Evolutionary conservation across 2,797 vertebrate genomes (phyloP).

Genomic region (Notolepis coatsorum): DNA sequence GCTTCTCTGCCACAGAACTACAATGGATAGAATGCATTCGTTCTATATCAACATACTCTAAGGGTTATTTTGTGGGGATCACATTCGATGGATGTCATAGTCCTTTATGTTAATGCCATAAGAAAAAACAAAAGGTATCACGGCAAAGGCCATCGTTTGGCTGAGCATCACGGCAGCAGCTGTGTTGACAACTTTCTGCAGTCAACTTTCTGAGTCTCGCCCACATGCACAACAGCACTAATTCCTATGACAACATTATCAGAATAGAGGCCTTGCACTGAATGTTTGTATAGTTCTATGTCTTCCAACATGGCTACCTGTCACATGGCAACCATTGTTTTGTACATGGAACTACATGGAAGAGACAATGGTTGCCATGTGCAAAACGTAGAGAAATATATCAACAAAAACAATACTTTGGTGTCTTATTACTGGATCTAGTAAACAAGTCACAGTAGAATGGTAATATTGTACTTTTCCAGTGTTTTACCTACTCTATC

Average conservation of each 20-base stretch:
- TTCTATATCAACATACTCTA: not conserved
- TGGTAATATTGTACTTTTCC: no score
- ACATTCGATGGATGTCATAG: not conserved
- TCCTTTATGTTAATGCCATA: not conserved
- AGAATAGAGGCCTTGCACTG: no score
- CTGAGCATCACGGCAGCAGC: not conserved
- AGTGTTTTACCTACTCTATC: no score
- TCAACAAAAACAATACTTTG: no score
- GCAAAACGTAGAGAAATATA: no score
- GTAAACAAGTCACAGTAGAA: no score
- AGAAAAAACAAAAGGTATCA: constrained; percentile 2
- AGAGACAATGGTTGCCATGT: no score
- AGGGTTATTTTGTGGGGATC: not conserved
- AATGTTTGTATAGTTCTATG: no score
- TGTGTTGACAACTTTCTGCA: not conserved
- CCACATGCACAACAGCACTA: not conserved
- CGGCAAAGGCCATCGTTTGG: not conserved
- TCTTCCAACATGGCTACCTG: no score
- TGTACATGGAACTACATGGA: no score
- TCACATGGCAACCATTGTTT: no score
- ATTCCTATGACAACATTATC: not conserved
- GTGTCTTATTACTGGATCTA: no score
- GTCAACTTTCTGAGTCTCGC: not conserved
- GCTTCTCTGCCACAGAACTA: constrained; percentile 22
- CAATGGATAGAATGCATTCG: not conserved